Percentiles rank a stretch among this genome's conserved stretches.
Conservation (phyloP, 2,113 vertebrate species). For the Poeciliopsis occidentalis region DNA sequence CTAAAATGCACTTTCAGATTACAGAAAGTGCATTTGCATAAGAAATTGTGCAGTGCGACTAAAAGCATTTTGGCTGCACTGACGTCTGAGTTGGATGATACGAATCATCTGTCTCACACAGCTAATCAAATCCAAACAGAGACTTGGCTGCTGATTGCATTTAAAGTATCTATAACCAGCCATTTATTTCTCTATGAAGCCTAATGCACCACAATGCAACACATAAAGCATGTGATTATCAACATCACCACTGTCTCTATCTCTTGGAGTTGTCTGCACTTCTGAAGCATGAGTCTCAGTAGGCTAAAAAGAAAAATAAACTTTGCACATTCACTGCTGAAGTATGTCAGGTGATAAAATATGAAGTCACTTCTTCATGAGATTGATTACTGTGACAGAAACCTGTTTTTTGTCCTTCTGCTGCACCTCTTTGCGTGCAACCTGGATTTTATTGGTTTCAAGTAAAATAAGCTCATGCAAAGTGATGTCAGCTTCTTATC, state of each 20-base stretch:
- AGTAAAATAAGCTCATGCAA: background rate
- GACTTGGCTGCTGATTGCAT: background rate
- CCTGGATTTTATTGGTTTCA: background rate
- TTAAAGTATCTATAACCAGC: background rate
- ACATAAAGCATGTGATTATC: background rate
- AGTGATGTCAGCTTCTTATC: background rate
- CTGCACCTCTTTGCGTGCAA: background rate
- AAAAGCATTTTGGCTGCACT: background rate
- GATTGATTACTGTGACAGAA: background rate
- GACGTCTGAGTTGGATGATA: background rate
- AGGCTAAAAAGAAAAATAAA: background rate
- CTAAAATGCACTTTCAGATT: background rate
- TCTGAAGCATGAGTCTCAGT: background rate
- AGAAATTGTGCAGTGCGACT: background rate
- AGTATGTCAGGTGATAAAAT: background rate
- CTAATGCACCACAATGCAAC: background rate
- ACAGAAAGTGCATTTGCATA: background rate
- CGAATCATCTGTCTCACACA: background rate
- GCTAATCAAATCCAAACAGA: slow-evolving; percentile 1
- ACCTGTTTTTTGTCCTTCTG: background rate
- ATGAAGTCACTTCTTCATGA: background rate
- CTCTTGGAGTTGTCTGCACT: background rate
- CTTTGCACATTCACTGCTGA: background rate
- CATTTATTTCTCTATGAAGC: background rate
- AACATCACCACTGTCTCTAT: background rate